Percentiles rank a stretch among this genome's conserved stretches.
Conservation (phyloP, 2,797 vertebrate genomes). For the Dryobates pubescens region DNA sequence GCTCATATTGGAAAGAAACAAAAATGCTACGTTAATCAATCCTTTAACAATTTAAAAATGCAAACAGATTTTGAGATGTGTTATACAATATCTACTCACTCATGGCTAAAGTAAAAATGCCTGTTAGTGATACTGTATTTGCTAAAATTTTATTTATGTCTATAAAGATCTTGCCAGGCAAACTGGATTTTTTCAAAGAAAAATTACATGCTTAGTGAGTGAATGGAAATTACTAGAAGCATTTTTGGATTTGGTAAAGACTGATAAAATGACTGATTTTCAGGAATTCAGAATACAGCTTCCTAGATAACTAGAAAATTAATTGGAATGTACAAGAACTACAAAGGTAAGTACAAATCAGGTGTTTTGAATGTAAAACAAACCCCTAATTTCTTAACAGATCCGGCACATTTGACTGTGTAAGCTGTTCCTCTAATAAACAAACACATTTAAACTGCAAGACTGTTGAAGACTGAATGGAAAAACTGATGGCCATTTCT, state of each 20-base stretch:
- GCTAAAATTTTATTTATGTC: constrained; percentile 38
- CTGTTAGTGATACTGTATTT: neutral
- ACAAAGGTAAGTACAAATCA: neutral
- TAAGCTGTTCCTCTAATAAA: neutral
- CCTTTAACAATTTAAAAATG: neutral
- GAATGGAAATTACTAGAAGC: constrained; percentile 2
- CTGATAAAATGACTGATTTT: constrained; percentile 16
- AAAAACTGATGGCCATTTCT: neutral
- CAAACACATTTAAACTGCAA: neutral
- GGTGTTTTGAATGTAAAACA: neutral
- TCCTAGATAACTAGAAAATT: constrained; percentile 1
- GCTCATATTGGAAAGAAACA: neutral
- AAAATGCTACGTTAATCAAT: neutral
- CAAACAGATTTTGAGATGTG: neutral
- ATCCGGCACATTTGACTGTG: neutral
- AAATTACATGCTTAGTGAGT: neutral
- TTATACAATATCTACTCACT: neutral
- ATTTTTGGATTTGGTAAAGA: constrained; percentile 3
- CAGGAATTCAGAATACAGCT: neutral
- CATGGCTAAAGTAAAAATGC: neutral
- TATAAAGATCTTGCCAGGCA: constrained; percentile 25
- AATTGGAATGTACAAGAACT: constrained; percentile 6
- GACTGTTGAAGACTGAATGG: neutral
- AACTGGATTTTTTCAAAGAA: constrained; percentile 26
- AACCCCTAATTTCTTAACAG: neutral